These are phyloP conservation scores for Rotaria sp. DNA, from an alignment of 2,888 invertebrate genomes.

Conservation along the genomic window DNA sequence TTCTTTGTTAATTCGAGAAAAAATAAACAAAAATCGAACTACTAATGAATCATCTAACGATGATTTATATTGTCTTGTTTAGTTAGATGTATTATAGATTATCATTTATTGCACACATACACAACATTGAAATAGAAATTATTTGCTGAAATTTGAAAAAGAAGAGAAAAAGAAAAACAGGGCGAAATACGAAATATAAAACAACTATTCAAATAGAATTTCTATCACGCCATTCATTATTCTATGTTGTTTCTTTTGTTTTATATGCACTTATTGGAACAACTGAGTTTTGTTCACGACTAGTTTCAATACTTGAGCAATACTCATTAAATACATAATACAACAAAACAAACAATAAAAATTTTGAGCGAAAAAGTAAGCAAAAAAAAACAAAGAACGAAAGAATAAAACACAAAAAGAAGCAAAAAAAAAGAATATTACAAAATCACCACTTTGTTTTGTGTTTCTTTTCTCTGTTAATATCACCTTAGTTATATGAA, in stretches of 20 bases:
- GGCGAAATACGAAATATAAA: not conserved
- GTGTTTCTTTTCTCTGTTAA: not conserved
- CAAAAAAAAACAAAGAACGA: not conserved
- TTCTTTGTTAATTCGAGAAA: no score
- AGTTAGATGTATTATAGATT: not conserved
- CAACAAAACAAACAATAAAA: conserved; percentile 1
- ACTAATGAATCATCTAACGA: not conserved
- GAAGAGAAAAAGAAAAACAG: not conserved
- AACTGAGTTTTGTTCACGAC: not conserved
- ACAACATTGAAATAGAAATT: not conserved
- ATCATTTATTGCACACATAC: not conserved
- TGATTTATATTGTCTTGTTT: not conserved
- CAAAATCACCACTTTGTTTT: not conserved
- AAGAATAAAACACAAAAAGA: not conserved
- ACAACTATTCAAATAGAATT: not conserved
- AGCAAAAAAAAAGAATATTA: not conserved
- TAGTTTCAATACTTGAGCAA: not conserved
- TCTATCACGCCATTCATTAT: not conserved
- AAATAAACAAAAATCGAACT: not conserved
- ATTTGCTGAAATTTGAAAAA: not conserved
- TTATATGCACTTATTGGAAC: not conserved
- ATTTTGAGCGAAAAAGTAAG: not conserved
- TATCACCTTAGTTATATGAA: not conserved
- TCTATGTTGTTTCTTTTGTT: not conserved
- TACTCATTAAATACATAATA: not conserved